Evolutionary conservation across 1,140 invertebrate species (phyloP).

Genomic region (Drosophila azteca): DNA sequence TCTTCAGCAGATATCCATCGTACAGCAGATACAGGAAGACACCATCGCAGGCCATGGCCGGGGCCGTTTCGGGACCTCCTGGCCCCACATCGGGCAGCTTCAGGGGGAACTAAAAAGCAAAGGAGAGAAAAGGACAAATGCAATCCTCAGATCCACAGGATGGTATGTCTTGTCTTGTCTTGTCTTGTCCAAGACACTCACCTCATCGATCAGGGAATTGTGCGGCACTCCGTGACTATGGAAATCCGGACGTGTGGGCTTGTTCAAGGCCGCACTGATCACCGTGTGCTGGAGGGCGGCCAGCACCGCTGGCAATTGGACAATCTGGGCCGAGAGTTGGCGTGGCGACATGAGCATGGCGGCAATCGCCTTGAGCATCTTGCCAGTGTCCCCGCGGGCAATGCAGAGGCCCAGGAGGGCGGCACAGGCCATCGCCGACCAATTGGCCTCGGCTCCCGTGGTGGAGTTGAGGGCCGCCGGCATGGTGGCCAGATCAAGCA

Average conservation of each 20-base stretch:
- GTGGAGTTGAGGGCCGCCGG: constrained; percentile 85
- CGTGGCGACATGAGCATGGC: constrained; percentile 94
- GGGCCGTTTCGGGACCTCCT: constrained; percentile 66
- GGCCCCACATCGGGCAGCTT: constrained; percentile 44
- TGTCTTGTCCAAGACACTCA: constrained; percentile 65
- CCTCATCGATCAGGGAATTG: constrained; percentile 90
- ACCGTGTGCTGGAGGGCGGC: constrained; percentile 94
- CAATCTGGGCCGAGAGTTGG: constrained; percentile 90
- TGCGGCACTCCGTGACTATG: constrained; percentile 93
- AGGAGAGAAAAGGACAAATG: not conserved
- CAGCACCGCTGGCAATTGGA: constrained; percentile 94
- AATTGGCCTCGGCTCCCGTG: constrained; percentile 85
- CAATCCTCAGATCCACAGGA: not conserved
- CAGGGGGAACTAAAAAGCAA: constrained; percentile 52
- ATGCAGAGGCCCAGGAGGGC: constrained; percentile 95
- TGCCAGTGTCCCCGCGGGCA: constrained; percentile 96
- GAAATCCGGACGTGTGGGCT: constrained; percentile 93
- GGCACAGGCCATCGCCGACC: constrained; percentile 94
- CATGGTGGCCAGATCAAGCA: constrained; percentile 91
- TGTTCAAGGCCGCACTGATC: constrained; percentile 93
- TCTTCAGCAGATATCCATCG: constrained; percentile 92
- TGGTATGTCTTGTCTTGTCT: too few species aligned
- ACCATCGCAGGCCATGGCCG: constrained; percentile 93
- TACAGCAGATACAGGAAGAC: constrained; percentile 93
- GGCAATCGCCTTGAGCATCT: constrained; percentile 93